phyloP scores from a whole-genome alignment of 1,140 invertebrate genomes.

The Ditylenchus dipsaci region DNA sequence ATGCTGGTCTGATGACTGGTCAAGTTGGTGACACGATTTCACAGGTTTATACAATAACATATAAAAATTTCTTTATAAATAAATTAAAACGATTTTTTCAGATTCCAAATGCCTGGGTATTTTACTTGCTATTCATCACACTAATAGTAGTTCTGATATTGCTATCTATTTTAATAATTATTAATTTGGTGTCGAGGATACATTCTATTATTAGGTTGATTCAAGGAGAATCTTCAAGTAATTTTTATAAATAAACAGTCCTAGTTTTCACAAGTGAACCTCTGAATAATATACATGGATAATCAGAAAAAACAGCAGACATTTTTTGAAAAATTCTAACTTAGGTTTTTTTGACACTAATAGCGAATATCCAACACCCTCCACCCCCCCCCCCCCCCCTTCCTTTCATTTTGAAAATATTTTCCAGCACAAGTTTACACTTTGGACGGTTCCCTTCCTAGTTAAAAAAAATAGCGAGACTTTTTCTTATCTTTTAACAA shows the following conservation, averaged over 20 bases:
- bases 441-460: too few species aligned
- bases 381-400: too few species aligned
- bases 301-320: too few species aligned
- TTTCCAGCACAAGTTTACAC: too few species aligned
- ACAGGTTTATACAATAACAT: not conserved
- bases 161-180: conserved; percentile 4
- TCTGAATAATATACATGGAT: too few species aligned
- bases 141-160: conserved; percentile 1
- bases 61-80: not conserved
- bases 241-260: not conserved
- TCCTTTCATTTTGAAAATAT: too few species aligned
- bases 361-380: too few species aligned
- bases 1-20: conserved; percentile 11
- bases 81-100: not conserved
- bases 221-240: conserved; percentile 1
- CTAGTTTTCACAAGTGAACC: too few species aligned
- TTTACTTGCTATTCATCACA: not conserved
- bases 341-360: too few species aligned
- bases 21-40: conserved; percentile 11
- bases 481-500: too few species aligned
- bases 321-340: too few species aligned
- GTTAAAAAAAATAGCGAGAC: too few species aligned
- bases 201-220: not conserved
- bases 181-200: conserved; percentile 1
- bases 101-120: conserved; percentile 11